Evolutionary conservation across 2,113 vertebrate genomes (phyloP).

Genomic region (Tenrec ecaudatus): DNA sequence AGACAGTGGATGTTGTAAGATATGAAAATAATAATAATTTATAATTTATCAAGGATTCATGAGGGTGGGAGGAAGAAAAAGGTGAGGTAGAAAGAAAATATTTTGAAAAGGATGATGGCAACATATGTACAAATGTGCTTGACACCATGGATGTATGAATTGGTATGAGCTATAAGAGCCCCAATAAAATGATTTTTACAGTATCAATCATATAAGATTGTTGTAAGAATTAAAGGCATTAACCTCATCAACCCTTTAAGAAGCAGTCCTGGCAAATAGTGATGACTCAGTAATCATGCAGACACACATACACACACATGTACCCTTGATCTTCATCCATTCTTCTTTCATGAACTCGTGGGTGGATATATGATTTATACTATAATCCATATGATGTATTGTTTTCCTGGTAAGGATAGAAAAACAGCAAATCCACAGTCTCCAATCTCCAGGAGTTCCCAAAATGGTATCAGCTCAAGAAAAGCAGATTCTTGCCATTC

Average conservation of each 20-base stretch:
- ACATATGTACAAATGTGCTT: too few relatives aligned
- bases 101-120: neutral
- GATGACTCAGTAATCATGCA: neutral
- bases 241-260: neutral
- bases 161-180: too few relatives aligned
- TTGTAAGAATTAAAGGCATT: neutral
- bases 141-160: too few relatives aligned
- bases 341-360: neutral
- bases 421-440: neutral
- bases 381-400: rapidly evolving
- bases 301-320: rapidly evolving
- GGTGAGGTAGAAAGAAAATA: too few relatives aligned
- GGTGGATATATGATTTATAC: too few relatives aligned
- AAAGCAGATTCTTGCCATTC: neutral
- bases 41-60: too few relatives aligned
- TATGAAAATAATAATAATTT: too few relatives aligned
- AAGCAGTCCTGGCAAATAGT: neutral
- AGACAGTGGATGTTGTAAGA: too few relatives aligned
- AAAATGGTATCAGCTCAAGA: neutral
- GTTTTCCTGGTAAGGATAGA: neutral
- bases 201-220: neutral
- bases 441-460: neutral
- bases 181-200: too few relatives aligned
- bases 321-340: neutral
- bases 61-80: too few relatives aligned